A percentile compares a stretch with the other conserved stretches of the same genome.
phyloP scores from a whole-genome alignment of 2,888 invertebrate species.

The Melieria crassipennis region DNA sequence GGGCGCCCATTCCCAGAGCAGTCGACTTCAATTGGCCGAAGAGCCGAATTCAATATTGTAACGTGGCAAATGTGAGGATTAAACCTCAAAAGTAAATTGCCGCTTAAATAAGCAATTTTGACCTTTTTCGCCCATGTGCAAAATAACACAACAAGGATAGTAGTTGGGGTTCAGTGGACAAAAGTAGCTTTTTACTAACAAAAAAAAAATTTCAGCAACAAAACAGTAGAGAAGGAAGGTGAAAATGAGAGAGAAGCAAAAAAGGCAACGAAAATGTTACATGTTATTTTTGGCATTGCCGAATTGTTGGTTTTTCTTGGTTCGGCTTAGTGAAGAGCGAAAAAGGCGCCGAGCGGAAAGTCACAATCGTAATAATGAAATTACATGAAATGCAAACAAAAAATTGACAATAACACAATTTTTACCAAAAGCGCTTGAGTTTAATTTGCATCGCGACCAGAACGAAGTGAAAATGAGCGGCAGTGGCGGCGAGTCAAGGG shows the following conservation, averaged over 20 bases:
- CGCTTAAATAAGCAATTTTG: slow-evolving; percentile 20
- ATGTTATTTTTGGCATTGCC: too few species aligned
- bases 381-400: slow-evolving; percentile 4
- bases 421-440: not conserved
- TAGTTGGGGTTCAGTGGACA: too few species aligned
- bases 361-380: not conserved
- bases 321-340: too few species aligned
- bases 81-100: slow-evolving; percentile 19
- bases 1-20: too few species aligned
- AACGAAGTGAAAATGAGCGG: not conserved
- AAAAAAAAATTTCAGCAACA: not conserved
- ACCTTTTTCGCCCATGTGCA: slow-evolving; percentile 5
- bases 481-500: too few species aligned
- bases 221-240: not conserved
- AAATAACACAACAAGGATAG: not conserved
- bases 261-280: not conserved
- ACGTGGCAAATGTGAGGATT: not conserved
- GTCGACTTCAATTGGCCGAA: not conserved
- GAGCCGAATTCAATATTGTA: not conserved
- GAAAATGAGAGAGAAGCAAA: not conserved
- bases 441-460: slow-evolving; percentile 3
- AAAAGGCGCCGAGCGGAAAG: not conserved
- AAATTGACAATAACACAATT: slow-evolving; percentile 5
- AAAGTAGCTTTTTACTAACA: too few species aligned
- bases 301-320: too few species aligned